These are phyloP conservation scores for Pseudococcus viburni DNA, from an alignment of 2,888 invertebrate genomes.

Conservation along the genomic window DNA sequence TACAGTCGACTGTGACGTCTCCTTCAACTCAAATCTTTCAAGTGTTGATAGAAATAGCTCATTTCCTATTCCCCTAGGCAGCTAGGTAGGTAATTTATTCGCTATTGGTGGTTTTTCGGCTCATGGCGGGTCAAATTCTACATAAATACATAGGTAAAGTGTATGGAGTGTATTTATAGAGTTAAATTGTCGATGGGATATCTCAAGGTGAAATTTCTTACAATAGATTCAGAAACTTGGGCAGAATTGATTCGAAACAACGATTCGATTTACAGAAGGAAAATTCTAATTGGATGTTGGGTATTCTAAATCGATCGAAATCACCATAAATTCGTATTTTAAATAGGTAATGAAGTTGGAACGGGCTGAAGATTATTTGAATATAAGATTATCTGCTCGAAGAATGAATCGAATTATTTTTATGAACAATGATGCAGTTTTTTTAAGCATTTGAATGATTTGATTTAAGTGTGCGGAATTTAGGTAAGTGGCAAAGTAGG, in stretches of 20 bases:
- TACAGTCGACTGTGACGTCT: constrained; percentile 47
- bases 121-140: background rate
- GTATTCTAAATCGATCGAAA: no score
- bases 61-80: background rate
- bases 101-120: background rate
- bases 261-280: no score
- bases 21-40: background rate
- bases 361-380: background rate
- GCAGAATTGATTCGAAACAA: background rate
- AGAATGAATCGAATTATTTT: background rate
- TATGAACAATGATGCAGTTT: background rate
- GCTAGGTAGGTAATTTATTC: constrained; percentile 11
- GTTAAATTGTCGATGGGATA: background rate
- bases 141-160: constrained; percentile 5
- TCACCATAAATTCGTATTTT: background rate
- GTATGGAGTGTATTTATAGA: background rate
- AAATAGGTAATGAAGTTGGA: background rate
- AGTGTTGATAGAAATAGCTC: constrained; percentile 4
- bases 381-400: background rate
- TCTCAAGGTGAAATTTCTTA: background rate
- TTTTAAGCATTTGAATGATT: no score
- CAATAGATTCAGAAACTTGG: background rate
- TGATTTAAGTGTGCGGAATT: no score
- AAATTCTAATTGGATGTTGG: no score
- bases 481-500: no score